Evolutionary conservation across 2,888 invertebrate genomes (phyloP).

Genomic region (Lucinisca nassula): DNA sequence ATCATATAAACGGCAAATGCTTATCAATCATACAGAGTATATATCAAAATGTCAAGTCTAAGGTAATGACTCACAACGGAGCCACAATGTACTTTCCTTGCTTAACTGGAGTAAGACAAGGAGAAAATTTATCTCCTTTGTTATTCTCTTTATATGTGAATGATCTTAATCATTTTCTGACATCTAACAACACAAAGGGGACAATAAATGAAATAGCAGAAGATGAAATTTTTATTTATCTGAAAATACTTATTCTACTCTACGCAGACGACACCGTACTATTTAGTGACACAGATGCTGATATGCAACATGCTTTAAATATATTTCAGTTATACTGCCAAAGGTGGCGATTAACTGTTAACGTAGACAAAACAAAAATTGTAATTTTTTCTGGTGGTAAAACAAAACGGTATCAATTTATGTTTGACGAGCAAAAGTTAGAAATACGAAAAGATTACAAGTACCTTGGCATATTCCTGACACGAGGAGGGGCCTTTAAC

Average conservation of each 20-base stretch:
- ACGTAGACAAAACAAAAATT: constrained; percentile 44
- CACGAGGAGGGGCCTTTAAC: neutral
- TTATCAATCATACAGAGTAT: neutral
- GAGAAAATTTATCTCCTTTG: constrained; percentile 3
- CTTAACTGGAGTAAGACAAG: constrained; percentile 8
- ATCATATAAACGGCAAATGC: neutral
- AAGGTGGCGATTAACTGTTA: constrained; percentile 37
- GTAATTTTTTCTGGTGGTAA: constrained; percentile 22
- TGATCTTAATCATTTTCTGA: neutral
- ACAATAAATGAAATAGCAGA: neutral
- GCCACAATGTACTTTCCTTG: neutral
- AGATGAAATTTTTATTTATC: neutral
- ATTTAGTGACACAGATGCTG: constrained; percentile 8
- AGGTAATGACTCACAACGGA: neutral
- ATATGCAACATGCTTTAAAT: constrained; percentile 28
- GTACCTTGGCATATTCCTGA: neutral
- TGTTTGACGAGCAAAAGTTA: neutral
- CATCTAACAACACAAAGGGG: neutral
- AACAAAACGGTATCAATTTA: neutral
- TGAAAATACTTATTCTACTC: constrained; percentile 27
- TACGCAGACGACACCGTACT: constrained; percentile 54
- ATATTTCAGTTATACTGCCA: constrained; percentile 27
- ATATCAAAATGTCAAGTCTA: constrained; percentile 11
- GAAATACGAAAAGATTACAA: neutral
- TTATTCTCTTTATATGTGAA: neutral